Evolutionary conservation across 53 echinoderm and acorn worm genomes (phyloP), one percentile per base, ranked within the genome.

Genomic region (Henricia sp.): DNA sequence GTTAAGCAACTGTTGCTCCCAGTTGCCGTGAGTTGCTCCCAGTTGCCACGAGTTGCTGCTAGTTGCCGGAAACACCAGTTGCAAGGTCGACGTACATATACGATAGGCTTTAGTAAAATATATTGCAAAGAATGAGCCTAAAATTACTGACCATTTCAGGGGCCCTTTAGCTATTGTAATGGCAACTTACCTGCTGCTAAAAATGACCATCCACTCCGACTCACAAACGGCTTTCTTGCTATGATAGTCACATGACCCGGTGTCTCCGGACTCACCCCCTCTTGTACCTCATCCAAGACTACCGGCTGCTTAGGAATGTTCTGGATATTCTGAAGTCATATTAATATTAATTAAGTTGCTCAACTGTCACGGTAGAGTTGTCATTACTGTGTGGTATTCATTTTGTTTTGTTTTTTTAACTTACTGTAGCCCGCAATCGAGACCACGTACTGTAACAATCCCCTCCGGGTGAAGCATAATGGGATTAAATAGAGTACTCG

Each of bases 271-370:
- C 37, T 67, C 0, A 3, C 23, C 14, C 60, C 4, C 8, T 23
- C 37, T 8, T 2, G 1, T 23, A 37, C 56, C 28, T 24, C 60
- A 20, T 82, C 66, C 16, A 82, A n/a, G 29, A 69, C 43, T 14
- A 92, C 55, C 2, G 95, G 76, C 66, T 93, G 91, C 68, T 94
- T 96, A 0, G 96, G 96, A n/a, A 96, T 96, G 60, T 96, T 96
- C 67, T 96, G 93, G 35, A 96, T 88, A 83, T 96, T 96, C 96
- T 96, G 64, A 24, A 71, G 16, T 55, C 17, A 1, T 37, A 64
- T 14, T 17, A 86, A 66, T n/a, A 17, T 43, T 57, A 1, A 17
- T 30, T 65, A 1, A 2, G 14, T n/a, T 35, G 29, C 10, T 19
- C 6, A n/a, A 41, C 1, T 2, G 11, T 38, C 37, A 41, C 19